Percentiles rank a stretch among this genome's conserved stretches.
Evolutionary conservation across 2,888 invertebrate species (phyloP).

Genomic region (Listrodromus nycthemerus): DNA sequence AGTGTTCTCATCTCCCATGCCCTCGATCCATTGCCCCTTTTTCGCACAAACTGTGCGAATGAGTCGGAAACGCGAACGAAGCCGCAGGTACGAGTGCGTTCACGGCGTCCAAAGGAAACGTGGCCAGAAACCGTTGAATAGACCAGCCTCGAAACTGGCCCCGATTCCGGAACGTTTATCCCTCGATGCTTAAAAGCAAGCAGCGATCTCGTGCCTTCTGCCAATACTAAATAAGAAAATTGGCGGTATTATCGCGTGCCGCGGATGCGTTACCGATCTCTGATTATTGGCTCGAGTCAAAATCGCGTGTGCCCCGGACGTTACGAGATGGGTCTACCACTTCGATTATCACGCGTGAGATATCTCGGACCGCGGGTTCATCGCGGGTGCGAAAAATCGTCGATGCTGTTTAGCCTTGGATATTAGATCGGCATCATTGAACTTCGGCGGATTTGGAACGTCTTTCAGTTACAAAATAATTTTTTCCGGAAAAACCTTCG

Average conservation of each 20-base stretch:
- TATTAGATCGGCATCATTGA: neutral
- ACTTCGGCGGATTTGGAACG: neutral
- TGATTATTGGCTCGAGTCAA: slow-evolving; percentile 55
- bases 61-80: slow-evolving; percentile 25
- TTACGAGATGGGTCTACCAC: slow-evolving; percentile 52
- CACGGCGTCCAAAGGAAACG: slow-evolving; percentile 29
- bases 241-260: slow-evolving; percentile 61
- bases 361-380: neutral
- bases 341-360: slow-evolving; percentile 46
- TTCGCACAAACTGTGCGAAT: slow-evolving; percentile 18
- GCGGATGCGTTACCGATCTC: slow-evolving; percentile 57
- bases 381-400: neutral
- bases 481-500: too few species aligned
- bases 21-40: slow-evolving; percentile 22
- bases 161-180: slow-evolving; percentile 41
- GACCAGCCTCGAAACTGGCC: slow-evolving; percentile 15
- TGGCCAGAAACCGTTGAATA: slow-evolving; percentile 7
- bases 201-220: slow-evolving; percentile 31
- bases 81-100: slow-evolving; percentile 33
- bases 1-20: slow-evolving; percentile 9
- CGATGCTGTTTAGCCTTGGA: neutral
- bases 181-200: slow-evolving; percentile 16
- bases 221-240: slow-evolving; percentile 34
- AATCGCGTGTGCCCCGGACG: slow-evolving; percentile 62
- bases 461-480: too few species aligned